Conservation (phyloP, 2,797 vertebrate species). For the Crenuchus spilurus region DNA sequence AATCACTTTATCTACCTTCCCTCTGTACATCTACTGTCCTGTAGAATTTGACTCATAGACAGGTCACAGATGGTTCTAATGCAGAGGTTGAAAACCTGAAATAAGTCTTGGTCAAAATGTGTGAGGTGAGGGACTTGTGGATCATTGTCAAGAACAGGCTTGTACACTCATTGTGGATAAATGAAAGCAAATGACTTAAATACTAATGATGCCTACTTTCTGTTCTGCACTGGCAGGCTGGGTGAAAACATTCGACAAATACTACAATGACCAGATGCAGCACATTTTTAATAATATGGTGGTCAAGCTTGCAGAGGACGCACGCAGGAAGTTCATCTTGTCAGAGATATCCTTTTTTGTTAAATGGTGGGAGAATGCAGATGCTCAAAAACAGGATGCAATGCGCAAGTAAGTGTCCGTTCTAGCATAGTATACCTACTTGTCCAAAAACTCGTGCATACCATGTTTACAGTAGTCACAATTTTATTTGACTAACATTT, state of each 20-base stretch:
- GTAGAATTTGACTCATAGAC: not conserved
- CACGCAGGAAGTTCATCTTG: constrained; percentile 95
- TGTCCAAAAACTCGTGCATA: too few relatives aligned
- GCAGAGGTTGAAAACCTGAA: not conserved
- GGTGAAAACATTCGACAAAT: constrained; percentile 99
- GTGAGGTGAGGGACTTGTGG: not conserved
- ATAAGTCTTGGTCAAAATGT: not conserved
- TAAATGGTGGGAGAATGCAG: constrained; percentile 97
- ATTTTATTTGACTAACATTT: too few relatives aligned
- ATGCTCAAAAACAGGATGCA: constrained; percentile 84
- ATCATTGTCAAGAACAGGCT: not conserved
- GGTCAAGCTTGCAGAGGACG: constrained; percentile 92
- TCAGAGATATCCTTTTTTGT: constrained; percentile 95
- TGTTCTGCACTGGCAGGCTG: constrained; percentile 80
- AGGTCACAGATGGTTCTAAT: not conserved
- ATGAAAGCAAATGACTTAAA: not conserved
- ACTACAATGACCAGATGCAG: constrained; percentile 95
- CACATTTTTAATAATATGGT: constrained; percentile 98
- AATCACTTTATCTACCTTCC: too few relatives aligned
- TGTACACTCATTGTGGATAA: not conserved
- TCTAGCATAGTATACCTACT: not conserved
- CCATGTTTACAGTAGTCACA: too few relatives aligned
- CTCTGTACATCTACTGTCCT: not conserved
- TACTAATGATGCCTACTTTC: not conserved
- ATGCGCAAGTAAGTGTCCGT: constrained; percentile 85